Evolutionary conservation across 2,888 invertebrate species (phyloP).

Genomic region (Aleiodes alternator): DNA sequence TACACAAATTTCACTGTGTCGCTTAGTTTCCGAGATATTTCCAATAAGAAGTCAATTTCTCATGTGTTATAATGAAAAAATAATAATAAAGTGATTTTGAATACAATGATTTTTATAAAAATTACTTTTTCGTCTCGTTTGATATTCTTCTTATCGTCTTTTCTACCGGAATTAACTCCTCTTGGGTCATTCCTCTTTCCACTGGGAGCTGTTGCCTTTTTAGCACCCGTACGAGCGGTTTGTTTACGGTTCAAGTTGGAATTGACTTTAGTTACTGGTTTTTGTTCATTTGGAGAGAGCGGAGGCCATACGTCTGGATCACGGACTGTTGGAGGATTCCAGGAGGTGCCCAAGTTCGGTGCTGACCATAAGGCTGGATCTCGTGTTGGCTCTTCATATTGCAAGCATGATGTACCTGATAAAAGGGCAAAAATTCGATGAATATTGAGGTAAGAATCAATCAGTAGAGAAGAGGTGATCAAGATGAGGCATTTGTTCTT

Average conservation of each 20-base stretch:
- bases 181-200: slow-evolving; percentile 73
- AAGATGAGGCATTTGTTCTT: no score
- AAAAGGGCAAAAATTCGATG: neutral
- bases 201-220: slow-evolving; percentile 57
- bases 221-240: slow-evolving; percentile 67
- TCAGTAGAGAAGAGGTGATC: no score
- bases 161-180: slow-evolving; percentile 64
- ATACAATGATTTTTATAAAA: slow-evolving; percentile 39
- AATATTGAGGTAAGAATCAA: no score
- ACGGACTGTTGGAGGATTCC: slow-evolving; percentile 76
- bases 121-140: slow-evolving; percentile 75
- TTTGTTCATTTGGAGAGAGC: slow-evolving; percentile 87
- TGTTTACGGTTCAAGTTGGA: slow-evolving; percentile 69
- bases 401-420: slow-evolving; percentile 70
- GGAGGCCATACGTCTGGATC: slow-evolving; percentile 94
- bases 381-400: slow-evolving; percentile 80
- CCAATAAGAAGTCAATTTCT: no score
- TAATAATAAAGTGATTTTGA: no score
- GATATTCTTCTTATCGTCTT: slow-evolving; percentile 72
- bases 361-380: slow-evolving; percentile 89
- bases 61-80: no score
- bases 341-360: slow-evolving; percentile 78
- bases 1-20: no score
- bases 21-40: no score
- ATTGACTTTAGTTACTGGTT: slow-evolving; percentile 62